These are phyloP conservation scores for Oikopleura vanhoeffeni DNA, from an alignment of 23 tunicate genomes.

Conservation along the genomic window DNA sequence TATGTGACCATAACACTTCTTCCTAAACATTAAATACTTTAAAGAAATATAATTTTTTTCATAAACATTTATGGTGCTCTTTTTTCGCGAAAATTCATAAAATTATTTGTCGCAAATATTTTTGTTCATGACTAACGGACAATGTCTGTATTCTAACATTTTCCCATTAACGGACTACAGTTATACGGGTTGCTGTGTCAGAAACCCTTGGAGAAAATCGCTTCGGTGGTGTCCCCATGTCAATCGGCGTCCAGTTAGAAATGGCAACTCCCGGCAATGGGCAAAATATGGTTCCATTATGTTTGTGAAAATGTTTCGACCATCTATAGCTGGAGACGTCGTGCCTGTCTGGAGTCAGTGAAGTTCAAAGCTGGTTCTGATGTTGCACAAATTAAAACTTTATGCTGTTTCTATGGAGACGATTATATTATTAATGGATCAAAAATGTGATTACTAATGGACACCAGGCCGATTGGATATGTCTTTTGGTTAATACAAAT, in stretches of 20 bases:
- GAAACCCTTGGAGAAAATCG: conserved; percentile 58
- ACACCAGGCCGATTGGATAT: conserved; percentile 92
- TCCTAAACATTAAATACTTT: no score
- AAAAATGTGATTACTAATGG: conserved; percentile 97
- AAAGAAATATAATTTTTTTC: no score
- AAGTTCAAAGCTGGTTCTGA: conserved; percentile 81
- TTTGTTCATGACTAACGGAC: no score
- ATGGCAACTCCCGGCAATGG: conserved; percentile 36
- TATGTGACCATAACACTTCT: no score
- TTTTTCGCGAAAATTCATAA: no score
- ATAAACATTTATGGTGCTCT: no score
- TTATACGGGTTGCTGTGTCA: conserved; percentile 62
- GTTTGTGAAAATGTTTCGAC: conserved; percentile 60
- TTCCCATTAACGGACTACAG: no score
- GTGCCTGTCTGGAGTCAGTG: conserved; percentile 79
- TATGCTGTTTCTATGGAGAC: conserved; percentile 56
- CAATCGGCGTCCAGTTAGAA: conserved; percentile 80
- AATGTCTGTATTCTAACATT: no score
- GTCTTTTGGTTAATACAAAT: conserved; percentile 50
- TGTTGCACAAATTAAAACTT: conserved; percentile 66
- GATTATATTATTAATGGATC: conserved; percentile 76
- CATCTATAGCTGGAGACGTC: conserved; percentile 77
- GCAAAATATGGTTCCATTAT: conserved; percentile 72
- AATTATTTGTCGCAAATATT: no score
- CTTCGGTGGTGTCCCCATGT: conserved; percentile 87